These are phyloP conservation scores for Phaedon cochleariae DNA, from an alignment of 2,888 invertebrate species.

Conservation along the genomic window DNA sequence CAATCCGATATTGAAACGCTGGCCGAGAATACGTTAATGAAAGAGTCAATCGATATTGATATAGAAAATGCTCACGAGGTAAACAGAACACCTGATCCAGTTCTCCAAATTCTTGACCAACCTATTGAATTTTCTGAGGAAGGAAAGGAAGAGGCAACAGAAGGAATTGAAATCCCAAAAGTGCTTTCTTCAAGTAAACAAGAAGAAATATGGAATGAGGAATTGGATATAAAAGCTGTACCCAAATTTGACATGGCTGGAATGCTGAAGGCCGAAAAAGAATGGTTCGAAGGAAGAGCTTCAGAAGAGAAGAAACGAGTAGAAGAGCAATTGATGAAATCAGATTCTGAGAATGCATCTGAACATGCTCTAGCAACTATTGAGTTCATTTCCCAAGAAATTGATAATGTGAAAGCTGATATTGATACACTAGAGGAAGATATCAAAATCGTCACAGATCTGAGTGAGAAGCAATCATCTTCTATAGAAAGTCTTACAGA, in stretches of 20 bases:
- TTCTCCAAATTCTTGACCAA: conserved; percentile 49
- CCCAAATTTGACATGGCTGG: not conserved
- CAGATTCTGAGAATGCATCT: conserved; percentile 1
- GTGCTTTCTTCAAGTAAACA: too few species aligned
- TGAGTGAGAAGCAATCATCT: not conserved
- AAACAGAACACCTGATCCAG: conserved; percentile 40
- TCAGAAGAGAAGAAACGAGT: conserved; percentile 30
- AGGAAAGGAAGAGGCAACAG: not conserved
- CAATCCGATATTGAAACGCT: too few species aligned
- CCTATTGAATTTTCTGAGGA: conserved; percentile 32
- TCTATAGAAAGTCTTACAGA: not conserved
- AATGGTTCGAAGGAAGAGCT: not conserved
- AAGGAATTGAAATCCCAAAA: not conserved
- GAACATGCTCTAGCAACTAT: conserved; percentile 11
- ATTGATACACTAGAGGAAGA: conserved; percentile 15
- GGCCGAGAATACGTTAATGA: too few species aligned
- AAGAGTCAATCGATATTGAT: conserved; percentile 23
- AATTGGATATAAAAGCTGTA: not conserved
- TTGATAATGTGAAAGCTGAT: conserved; percentile 15
- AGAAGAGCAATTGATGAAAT: conserved; percentile 8
- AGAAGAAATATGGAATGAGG: too few species aligned
- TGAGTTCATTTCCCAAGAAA: conserved; percentile 35
- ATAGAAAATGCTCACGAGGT: conserved; percentile 44
- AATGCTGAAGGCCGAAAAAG: not conserved
- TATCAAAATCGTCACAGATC: conserved; percentile 10